phyloP scores from a whole-genome alignment of 2,888 invertebrate species.

The Drosophila cognata region DNA sequence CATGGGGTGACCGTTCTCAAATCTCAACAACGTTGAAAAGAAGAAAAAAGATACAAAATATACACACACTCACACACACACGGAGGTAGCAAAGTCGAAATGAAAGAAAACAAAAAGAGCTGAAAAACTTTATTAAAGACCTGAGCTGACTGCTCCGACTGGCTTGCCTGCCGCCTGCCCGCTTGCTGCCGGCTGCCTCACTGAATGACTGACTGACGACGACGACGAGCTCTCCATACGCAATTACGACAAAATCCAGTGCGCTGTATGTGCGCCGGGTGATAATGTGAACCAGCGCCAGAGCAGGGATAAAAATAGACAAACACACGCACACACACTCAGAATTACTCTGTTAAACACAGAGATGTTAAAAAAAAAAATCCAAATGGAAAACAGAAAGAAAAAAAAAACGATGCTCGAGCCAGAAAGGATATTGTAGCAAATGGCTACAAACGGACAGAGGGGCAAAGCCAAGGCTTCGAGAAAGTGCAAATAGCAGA shows the following conservation, averaged over 20 bases:
- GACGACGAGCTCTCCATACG: slow-evolving; percentile 70
- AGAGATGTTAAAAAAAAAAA: slow-evolving; percentile 21
- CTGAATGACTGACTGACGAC: slow-evolving; percentile 26
- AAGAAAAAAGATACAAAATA: slow-evolving; percentile 8
- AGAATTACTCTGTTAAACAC: slow-evolving; percentile 16
- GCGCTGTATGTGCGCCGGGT: slow-evolving; percentile 53
- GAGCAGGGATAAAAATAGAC: slow-evolving; percentile 66
- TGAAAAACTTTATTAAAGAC: slow-evolving; percentile 74
- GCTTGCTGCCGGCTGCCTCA: neutral
- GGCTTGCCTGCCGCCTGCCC: slow-evolving; percentile 4
- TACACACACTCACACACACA: neutral
- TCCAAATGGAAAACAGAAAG: neutral
- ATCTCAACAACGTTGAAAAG: slow-evolving; percentile 52
- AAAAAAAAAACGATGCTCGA: slow-evolving; percentile 7
- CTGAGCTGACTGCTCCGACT: slow-evolving; percentile 41
- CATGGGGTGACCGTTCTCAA: slow-evolving; percentile 74
- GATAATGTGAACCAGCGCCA: slow-evolving; percentile 65
- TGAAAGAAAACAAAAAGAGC: slow-evolving; percentile 49
- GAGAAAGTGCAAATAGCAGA: slow-evolving; percentile 41
- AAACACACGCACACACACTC: slow-evolving; percentile 17
- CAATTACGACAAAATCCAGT: slow-evolving; percentile 75
- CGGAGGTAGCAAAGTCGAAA: slow-evolving; percentile 35
- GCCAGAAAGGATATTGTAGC: slow-evolving; percentile 70
- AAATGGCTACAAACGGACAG: slow-evolving; percentile 56
- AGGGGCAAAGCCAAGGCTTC: slow-evolving; percentile 15